Percentiles rank a stretch among this genome's conserved stretches.
These are phyloP conservation scores for Busseola fusca DNA, from an alignment of 2,888 invertebrate species.

Conservation along the genomic window DNA sequence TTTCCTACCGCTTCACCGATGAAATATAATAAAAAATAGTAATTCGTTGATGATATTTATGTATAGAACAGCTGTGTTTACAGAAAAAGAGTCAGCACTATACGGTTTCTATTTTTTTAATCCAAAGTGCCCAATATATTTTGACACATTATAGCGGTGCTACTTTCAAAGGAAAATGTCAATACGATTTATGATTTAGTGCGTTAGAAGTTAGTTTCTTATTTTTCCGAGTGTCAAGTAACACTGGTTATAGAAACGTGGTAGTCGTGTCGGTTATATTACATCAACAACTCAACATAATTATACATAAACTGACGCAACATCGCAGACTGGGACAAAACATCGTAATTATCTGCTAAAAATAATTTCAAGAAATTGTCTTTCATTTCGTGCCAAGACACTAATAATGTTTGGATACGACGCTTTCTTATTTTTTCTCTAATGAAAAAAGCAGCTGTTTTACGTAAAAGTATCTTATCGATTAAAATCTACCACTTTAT, in stretches of 20 bases:
- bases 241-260: constrained; percentile 13
- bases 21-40: constrained; percentile 5
- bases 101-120: constrained; percentile 2
- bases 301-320: constrained; percentile 28
- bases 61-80: constrained; percentile 28
- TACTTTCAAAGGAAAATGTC: background rate
- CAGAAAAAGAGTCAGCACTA: background rate
- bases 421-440: constrained; percentile 10
- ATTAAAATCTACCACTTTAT: constrained; percentile 2
- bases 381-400: constrained; percentile 52
- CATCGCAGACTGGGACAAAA: constrained; percentile 24
- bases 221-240: background rate
- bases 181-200: background rate
- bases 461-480: background rate
- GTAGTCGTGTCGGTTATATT: constrained; percentile 24
- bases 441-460: background rate
- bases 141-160: background rate
- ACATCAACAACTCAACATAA: constrained; percentile 34
- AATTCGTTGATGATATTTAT: background rate
- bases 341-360: constrained; percentile 47
- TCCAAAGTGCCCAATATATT: background rate
- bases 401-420: constrained; percentile 19
- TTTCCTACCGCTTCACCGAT: background rate
- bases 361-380: constrained; percentile 43
- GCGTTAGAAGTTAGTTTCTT: background rate